Conservation (phyloP, 2,113 vertebrate species). For the Pteruthius melanotis region DNA sequence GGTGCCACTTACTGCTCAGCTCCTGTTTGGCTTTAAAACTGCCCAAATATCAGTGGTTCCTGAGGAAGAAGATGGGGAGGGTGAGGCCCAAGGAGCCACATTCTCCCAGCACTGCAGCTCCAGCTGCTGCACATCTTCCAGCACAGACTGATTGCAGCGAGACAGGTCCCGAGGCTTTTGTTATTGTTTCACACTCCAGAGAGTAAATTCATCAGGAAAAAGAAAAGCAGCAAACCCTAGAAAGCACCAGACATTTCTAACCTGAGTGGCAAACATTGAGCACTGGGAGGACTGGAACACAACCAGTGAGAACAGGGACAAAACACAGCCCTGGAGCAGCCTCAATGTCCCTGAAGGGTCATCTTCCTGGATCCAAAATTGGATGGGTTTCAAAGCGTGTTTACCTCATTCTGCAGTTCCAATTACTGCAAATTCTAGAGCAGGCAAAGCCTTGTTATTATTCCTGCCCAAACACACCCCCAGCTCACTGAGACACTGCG, state of each 20-base stretch:
- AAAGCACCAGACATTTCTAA: neutral
- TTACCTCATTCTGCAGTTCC: neutral
- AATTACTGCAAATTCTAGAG: neutral
- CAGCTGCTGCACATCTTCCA: neutral
- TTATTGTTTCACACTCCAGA: neutral
- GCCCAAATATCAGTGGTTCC: fast-evolving
- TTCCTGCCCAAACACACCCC: neutral
- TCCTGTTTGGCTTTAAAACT: fast-evolving
- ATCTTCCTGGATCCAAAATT: neutral
- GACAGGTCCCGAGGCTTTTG: neutral
- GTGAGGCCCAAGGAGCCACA: neutral
- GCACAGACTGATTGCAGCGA: neutral
- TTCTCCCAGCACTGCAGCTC: neutral
- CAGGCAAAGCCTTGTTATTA: neutral
- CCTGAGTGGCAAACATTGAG: fast-evolving
- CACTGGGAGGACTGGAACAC: fast-evolving
- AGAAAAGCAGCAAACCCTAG: neutral
- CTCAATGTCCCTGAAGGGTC: neutral
- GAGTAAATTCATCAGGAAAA: neutral
- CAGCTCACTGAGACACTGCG: neutral
- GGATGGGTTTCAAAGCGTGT: neutral
- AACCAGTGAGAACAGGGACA: neutral
- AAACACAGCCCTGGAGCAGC: neutral
- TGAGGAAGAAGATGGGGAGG: neutral
- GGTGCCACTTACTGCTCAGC: fast-evolving